Evolutionary conservation across 2,113 vertebrate genomes (phyloP), one percentile per base, ranked within the genome.

Genomic region (Leptodactylus fuscus): DNA sequence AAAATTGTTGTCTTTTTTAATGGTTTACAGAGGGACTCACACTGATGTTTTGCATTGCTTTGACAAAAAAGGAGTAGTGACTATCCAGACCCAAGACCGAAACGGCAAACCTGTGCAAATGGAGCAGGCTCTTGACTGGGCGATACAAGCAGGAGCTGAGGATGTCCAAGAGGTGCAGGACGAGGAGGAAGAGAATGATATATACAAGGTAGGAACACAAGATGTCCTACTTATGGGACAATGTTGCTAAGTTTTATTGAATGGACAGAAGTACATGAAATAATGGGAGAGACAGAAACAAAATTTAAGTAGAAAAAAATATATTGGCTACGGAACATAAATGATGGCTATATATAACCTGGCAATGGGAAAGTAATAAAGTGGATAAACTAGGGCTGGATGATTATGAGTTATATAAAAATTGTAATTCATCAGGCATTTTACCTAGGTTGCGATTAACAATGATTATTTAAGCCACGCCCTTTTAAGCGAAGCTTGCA

Each of bases 81-180:
- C 88, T 10, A 91, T 92, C 44, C 88, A 81, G 1, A 88, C 90
- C 1, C 89, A 93, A 71, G 91, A 91, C 74, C 67, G n/a, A 53
- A 88, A 89, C 1, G 88, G 90, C 74, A 89, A 80, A 18, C 67
- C 82, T 29, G 48, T 96, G 82, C 89, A 89, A 1, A 67, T 90
- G 0, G 97, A 98, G 41, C 90, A 38, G 76, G 95, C 96, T n/a
- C 88, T 98, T 44, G 96, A 97, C 85, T 88, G 97, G 90, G 97
- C 96, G 4, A 94, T 98, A 0, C 95, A 97, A 88, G 94, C 91
- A 0, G 97, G 95, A 85, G 96, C 96, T 0, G 95, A 97, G 85
- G 97, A 98, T 36, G 95, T 98, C 60, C 88, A 89, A 18, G 95
- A 97, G 85, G 87, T 86, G 0, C 93, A 95, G 87, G 96, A 97